These are phyloP conservation scores for Drosophila yooni DNA, from an alignment of 2,888 invertebrate genomes.

Conservation along the genomic window DNA sequence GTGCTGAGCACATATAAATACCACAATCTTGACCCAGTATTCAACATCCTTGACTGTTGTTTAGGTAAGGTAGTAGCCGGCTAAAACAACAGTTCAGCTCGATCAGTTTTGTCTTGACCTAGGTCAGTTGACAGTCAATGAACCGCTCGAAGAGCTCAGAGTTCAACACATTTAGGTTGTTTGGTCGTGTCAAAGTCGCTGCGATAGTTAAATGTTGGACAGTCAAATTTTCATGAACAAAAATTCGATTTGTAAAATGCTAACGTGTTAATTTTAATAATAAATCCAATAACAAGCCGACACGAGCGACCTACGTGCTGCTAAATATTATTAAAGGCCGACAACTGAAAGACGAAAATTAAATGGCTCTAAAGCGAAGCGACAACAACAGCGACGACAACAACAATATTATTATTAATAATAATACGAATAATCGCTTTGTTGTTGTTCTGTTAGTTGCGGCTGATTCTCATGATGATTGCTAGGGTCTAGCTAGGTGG, in stretches of 20 bases:
- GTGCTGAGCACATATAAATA: slow-evolving; percentile 12
- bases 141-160: slow-evolving; percentile 27
- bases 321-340: slow-evolving; percentile 73
- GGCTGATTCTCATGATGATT: slow-evolving; percentile 39
- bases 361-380: slow-evolving; percentile 27
- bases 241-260: slow-evolving; percentile 50
- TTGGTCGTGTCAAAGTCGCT: slow-evolving; percentile 48
- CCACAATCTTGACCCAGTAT: slow-evolving; percentile 49
- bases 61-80: slow-evolving; percentile 8
- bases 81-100: slow-evolving; percentile 33
- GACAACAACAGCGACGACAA: slow-evolving; percentile 48
- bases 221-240: slow-evolving; percentile 16
- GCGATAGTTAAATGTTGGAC: slow-evolving; percentile 43
- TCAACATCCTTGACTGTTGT: slow-evolving; percentile 5
- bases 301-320: slow-evolving; percentile 77
- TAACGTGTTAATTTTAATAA: slow-evolving; percentile 70
- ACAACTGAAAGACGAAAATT: slow-evolving; percentile 24
- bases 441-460: slow-evolving; percentile 20
- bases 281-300: slow-evolving; percentile 73
- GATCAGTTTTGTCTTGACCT: slow-evolving; percentile 47
- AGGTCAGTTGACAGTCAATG: slow-evolving; percentile 56
- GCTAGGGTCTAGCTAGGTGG: slow-evolving; percentile 56
- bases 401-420: slow-evolving; percentile 9
- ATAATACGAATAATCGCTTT: slow-evolving; percentile 39
- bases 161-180: slow-evolving; percentile 15